Base-by-base conservation (phyloP, 2,888 invertebrate genomes). In the Tolmerus cingulatus region DNA sequence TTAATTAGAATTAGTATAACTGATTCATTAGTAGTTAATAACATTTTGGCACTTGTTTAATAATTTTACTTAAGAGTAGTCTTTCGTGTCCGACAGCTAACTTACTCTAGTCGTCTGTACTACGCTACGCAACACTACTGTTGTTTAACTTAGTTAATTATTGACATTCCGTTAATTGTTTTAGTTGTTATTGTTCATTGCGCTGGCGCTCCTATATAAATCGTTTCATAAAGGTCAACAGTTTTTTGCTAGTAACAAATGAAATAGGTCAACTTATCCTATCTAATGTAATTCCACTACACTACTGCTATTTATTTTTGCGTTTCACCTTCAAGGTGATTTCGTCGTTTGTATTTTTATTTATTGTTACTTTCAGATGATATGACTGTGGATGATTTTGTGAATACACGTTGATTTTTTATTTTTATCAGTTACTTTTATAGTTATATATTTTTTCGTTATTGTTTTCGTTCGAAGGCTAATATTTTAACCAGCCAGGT, bases 11-110 rank as follows among this genome's bases (percentile, higher is more conserved):
- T 74, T 74, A 40, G 34, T 85, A 74, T 46, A 85, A 85, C 74
- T 37, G 57, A 85, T 55, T 74, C 40, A 85, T 88, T 87, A 85
- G 82, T 87, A 86, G 86, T 88, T 87, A 88, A 88, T 88, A 88
- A 88, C 88, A 88, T 88, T 88, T 88, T 88, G 88, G 88, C 88
- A 88, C 88, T 88, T 88, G 88, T 87, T 88, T 87, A 81, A 87
- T 86, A 77, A 55, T 55, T 77, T 86, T 74, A 77, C 51, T 77
- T 77, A 57, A 81, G 55, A 81, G 34, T 81, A 76, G 46, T 51
- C 30, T 16, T 55, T 14, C 51, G 46, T 81, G 16, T 27, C 76
- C n/a, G 76, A 81, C 34, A 78, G 55, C 51, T 81, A 23, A 27
- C 81, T 81, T 81, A 81, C 16, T 51, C 30, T 81, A 81, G 27